Evolutionary conservation across 1,140 invertebrate species (phyloP).

Genomic region (Heliconius melpomene): DNA sequence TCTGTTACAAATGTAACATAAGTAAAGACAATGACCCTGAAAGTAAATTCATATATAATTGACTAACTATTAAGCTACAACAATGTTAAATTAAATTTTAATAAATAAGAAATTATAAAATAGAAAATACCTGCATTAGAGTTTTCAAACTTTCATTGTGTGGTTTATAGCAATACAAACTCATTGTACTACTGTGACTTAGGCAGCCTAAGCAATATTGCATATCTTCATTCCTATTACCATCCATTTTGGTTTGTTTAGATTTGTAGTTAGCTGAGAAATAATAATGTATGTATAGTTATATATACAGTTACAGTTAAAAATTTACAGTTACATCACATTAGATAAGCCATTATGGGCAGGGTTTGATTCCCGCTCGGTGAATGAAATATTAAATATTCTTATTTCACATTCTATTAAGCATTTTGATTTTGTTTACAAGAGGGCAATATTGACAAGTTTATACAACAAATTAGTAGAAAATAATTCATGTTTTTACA

Average conservation of each 20-base stretch:
- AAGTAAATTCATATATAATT: conserved; percentile 23
- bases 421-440: no score
- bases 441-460: no score
- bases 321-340: no score
- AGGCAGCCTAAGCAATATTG: conserved; percentile 52
- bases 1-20: conserved; percentile 64
- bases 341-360: no score
- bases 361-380: no score
- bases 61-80: neutral
- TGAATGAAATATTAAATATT: no score
- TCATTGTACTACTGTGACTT: conserved; percentile 34
- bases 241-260: neutral
- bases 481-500: no score
- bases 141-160: conserved; percentile 42
- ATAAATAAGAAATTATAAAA: neutral
- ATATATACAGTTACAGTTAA: no score
- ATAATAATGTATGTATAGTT: neutral
- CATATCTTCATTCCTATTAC: neutral
- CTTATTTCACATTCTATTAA: no score
- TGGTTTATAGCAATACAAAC: conserved; percentile 41
- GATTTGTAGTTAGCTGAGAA: neutral
- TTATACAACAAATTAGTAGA: no score
- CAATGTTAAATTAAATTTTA: no score
- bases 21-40: conserved; percentile 51
- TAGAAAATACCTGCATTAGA: conserved; percentile 43